Evolutionary conservation across 2,797 vertebrate genomes (phyloP), one percentile per base, ranked within the genome.

Genomic region (Phaenicophaeus curvirostris): DNA sequence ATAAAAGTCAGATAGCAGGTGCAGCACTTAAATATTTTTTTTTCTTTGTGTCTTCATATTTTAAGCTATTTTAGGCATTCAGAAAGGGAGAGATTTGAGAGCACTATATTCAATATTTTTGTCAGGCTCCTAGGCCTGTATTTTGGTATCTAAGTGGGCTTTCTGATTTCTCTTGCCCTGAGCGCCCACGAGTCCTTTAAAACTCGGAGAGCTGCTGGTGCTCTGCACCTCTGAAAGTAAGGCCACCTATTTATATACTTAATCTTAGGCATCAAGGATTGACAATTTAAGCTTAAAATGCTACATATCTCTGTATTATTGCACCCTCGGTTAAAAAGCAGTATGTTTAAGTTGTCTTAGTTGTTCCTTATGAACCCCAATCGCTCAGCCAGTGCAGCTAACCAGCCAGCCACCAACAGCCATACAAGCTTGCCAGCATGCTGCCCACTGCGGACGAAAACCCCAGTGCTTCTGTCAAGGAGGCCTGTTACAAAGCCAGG

Each of bases 341-440:
- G 93, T 73, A 97, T 67, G 92, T 95, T 97, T 79, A 95, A 95
- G 97, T 97, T 96, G 93, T 97, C 96, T 97, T 97, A 97, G 97
- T 83, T 57, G 95, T 97, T 97, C 95, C 95, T 96, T n/a, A 77
- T 9, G 78, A 98, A 95, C 94, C 94, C 96, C 95, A 91, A 97
- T 95, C 97, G 97, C 97, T 98, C 97, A 98, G 98, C 97, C 97
- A 98, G 97, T 95, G 96, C 97, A 98, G 98, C 98, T 98, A 98
- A 98, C 93, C 98, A 99, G 99, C 98, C 98, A 98, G 98, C 98
- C 98, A 98, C 98, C 98, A 97, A 98, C 98, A 99, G 98, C 98
- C 98, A 98, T 95, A 97, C 97, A 98, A 96, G 97, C 98, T 87
- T 98, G 98, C 98, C 98, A 98, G 98, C 99, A 99, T 98, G 99